A percentile compares a stretch with the other conserved stretches of the same genome.
These are phyloP conservation scores for Notodonta dromedarius DNA, from an alignment of 2,888 invertebrate genomes.

Conservation along the genomic window DNA sequence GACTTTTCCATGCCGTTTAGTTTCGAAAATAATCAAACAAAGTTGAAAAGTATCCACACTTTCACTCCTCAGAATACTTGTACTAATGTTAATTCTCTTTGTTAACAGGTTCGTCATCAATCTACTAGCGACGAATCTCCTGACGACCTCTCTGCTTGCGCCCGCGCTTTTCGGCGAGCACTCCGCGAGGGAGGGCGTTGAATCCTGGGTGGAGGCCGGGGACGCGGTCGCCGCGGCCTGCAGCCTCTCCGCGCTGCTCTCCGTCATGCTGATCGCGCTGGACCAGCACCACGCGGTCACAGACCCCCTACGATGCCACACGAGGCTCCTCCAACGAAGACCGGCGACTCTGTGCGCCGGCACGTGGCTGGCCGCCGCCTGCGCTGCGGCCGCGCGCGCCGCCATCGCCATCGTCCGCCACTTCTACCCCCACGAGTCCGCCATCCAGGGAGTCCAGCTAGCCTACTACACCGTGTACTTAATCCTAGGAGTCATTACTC, in stretches of 20 bases:
- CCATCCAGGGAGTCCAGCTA: slow-evolving; percentile 62
- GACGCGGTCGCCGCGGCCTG: slow-evolving; percentile 81
- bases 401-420: slow-evolving; percentile 63
- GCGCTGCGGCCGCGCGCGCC: slow-evolving; percentile 66
- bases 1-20: slow-evolving; percentile 11
- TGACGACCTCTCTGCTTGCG: slow-evolving; percentile 78
- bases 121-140: slow-evolving; percentile 75
- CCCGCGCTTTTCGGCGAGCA: slow-evolving; percentile 82
- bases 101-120: slow-evolving; percentile 88
- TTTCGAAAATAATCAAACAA: not conserved
- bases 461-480: slow-evolving; percentile 72
- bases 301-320: slow-evolving; percentile 80
- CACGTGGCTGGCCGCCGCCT: slow-evolving; percentile 78
- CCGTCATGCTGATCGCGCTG: slow-evolving; percentile 76
- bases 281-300: slow-evolving; percentile 83
- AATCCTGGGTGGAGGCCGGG: slow-evolving; percentile 82
- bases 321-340: slow-evolving; percentile 74
- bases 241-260: slow-evolving; percentile 67
- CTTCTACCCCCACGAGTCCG: slow-evolving; percentile 61
- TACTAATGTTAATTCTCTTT: slow-evolving; percentile 43
- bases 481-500: slow-evolving; percentile 62
- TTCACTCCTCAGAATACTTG: too few species aligned
- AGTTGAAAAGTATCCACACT: not conserved
- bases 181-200: slow-evolving; percentile 85
- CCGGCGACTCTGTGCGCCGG: slow-evolving; percentile 79